phyloP scores from a whole-genome alignment of 2,888 invertebrate species.

The Lasioglossum morio region DNA sequence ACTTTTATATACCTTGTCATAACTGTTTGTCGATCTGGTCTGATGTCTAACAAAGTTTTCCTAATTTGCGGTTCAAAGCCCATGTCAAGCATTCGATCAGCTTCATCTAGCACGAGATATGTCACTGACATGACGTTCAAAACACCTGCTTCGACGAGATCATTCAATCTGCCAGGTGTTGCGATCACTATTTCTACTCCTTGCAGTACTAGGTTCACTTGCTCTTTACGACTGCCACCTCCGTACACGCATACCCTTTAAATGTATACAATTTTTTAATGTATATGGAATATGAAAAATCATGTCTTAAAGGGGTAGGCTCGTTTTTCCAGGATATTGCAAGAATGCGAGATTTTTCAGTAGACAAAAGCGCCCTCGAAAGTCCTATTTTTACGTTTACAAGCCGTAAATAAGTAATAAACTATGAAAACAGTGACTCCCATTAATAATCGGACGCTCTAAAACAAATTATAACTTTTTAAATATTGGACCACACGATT shows the following conservation, averaged over 20 bases:
- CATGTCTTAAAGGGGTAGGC: too few species aligned
- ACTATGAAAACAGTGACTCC: too few species aligned
- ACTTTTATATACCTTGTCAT: conserved; percentile 91
- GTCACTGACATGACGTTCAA: conserved; percentile 93
- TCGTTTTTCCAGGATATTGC: too few species aligned
- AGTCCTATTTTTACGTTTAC: too few species aligned
- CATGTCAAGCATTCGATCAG: conserved; percentile 95
- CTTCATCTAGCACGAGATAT: conserved; percentile 96
- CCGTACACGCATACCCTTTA: conserved; percentile 95
- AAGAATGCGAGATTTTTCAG: too few species aligned
- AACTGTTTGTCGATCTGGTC: conserved; percentile 96
- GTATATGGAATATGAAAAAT: neutral
- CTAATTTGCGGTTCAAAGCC: conserved; percentile 96
- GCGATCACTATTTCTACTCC: conserved; percentile 98
- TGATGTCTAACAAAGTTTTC: conserved; percentile 91
- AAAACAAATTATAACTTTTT: too few species aligned
- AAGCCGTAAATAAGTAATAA: too few species aligned
- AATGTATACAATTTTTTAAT: conserved; percentile 28
- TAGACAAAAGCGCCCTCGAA: too few species aligned
- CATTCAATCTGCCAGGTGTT: conserved; percentile 96
- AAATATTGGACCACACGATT: too few species aligned
- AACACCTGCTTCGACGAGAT: conserved; percentile 89
- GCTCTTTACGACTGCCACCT: conserved; percentile 92
- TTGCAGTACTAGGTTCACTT: conserved; percentile 89
- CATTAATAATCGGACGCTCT: too few species aligned